Percentiles rank a stretch among this genome's conserved stretches.
These are phyloP conservation scores for Caenorhabditis afra DNA, from an alignment of 2,888 invertebrate species.

Conservation along the genomic window DNA sequence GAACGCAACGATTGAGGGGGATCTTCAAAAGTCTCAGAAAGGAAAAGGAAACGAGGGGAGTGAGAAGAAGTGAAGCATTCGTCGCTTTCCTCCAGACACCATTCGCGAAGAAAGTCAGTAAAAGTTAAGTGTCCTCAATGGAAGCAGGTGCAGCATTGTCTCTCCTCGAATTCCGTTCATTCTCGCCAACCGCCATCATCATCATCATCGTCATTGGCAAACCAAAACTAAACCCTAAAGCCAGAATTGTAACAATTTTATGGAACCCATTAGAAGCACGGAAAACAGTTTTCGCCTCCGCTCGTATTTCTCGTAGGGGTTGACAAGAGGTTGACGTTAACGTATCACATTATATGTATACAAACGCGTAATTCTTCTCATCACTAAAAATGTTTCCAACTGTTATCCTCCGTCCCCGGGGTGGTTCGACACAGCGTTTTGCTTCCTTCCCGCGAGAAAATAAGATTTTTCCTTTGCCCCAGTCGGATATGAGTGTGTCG, in stretches of 20 bases:
- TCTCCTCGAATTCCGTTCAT: slow-evolving; percentile 7
- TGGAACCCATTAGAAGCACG: slow-evolving; percentile 30
- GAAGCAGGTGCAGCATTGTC: slow-evolving; percentile 15
- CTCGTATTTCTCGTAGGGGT: neutral
- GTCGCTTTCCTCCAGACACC: neutral
- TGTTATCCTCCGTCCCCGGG: slow-evolving; percentile 19
- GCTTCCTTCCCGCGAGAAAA: slow-evolving; percentile 5
- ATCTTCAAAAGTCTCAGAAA: slow-evolving; percentile 11
- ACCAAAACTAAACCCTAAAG: slow-evolving; percentile 2
- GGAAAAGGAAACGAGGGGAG: neutral
- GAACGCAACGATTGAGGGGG: neutral
- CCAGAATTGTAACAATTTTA: slow-evolving; percentile 45
- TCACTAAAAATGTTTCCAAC: slow-evolving; percentile 20
- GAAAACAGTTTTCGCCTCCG: neutral
- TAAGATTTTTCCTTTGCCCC: slow-evolving; percentile 16
- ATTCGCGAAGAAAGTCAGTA: slow-evolving; percentile 5
- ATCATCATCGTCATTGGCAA: slow-evolving; percentile 6
- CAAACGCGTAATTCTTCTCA: slow-evolving; percentile 11
- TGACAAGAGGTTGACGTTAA: slow-evolving; percentile 22
- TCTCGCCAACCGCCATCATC: slow-evolving; percentile 2
- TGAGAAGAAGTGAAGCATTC: neutral
- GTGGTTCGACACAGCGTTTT: neutral
- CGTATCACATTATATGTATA: slow-evolving; percentile 29
- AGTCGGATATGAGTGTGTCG: slow-evolving; percentile 23
- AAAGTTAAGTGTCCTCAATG: slow-evolving; percentile 21